phyloP scores from a whole-genome alignment of 2,797 vertebrate species.

The Phataginus tetradactyla region DNA sequence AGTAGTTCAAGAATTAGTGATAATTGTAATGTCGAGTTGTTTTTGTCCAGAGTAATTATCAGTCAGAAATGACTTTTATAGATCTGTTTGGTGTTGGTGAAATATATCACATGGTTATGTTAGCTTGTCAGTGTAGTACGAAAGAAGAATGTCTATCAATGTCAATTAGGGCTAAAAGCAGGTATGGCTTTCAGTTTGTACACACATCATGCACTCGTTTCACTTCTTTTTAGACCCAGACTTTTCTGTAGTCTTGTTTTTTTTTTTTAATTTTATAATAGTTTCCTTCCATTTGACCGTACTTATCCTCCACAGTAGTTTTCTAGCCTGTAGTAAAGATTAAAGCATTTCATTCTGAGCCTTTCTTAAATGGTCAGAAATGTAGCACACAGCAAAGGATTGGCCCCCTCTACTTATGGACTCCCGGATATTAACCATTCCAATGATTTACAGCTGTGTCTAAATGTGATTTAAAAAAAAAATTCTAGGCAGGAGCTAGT shows the following conservation, averaged over 20 bases:
- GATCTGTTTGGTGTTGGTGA: neutral
- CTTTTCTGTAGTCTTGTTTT: neutral
- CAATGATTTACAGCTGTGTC: neutral
- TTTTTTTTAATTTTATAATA: neutral
- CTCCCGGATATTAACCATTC: neutral
- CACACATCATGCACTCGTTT: neutral
- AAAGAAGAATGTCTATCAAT: neutral
- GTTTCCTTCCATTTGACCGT: neutral
- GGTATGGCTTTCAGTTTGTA: neutral
- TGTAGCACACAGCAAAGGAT: neutral
- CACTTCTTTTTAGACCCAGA: neutral
- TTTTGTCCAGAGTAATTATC: conserved; percentile 40
- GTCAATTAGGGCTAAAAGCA: neutral
- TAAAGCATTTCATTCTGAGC: neutral
- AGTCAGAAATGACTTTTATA: conserved; percentile 3
- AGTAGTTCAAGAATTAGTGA: neutral
- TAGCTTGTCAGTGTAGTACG: neutral
- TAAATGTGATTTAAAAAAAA: neutral
- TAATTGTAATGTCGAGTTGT: conserved; percentile 16
- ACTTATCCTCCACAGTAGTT: neutral
- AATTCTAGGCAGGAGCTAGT: neutral
- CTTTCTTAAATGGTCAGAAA: conserved; percentile 14
- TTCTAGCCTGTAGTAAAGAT: neutral
- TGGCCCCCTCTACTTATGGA: neutral
- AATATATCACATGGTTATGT: neutral